These are phyloP conservation scores for Drosophila meridionalis DNA, from an alignment of 2,888 invertebrate species.

Conservation along the genomic window DNA sequence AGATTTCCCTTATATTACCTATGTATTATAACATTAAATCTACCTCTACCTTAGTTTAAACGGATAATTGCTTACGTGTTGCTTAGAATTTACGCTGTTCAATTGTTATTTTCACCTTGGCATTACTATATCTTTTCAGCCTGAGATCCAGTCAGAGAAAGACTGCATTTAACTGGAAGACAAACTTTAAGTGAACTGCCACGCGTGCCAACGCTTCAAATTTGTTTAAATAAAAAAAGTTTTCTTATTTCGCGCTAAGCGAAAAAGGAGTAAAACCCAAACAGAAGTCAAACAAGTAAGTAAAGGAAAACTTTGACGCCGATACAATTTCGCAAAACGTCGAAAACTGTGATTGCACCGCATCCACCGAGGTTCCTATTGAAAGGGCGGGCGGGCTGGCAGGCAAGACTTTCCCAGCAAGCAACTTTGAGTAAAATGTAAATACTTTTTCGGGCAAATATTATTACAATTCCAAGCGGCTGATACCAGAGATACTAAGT, in stretches of 20 bases:
- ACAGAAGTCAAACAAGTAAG: slow-evolving; percentile 61
- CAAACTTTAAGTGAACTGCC: slow-evolving; percentile 58
- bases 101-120: neutral
- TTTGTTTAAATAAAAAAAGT: slow-evolving; percentile 80
- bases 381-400: neutral
- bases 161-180: neutral
- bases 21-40: neutral
- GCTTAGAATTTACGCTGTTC: neutral
- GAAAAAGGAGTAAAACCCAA: slow-evolving; percentile 56
- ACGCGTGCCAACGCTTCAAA: slow-evolving; percentile 59
- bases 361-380: neutral
- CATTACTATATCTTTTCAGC: neutral
- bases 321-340: slow-evolving; percentile 80
- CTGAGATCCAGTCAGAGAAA: neutral
- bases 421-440: slow-evolving; percentile 77
- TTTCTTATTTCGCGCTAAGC: slow-evolving; percentile 77
- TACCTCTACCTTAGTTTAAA: neutral
- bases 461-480: slow-evolving; percentile 78
- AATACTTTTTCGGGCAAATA: slow-evolving; percentile 82
- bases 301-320: slow-evolving; percentile 75
- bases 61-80: neutral
- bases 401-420: slow-evolving; percentile 19
- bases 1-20: no score
- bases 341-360: slow-evolving; percentile 75
- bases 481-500: slow-evolving; percentile 65